These are phyloP conservation scores for Clupea harengus DNA, from an alignment of 2,113 vertebrate species.

Conservation along the genomic window DNA sequence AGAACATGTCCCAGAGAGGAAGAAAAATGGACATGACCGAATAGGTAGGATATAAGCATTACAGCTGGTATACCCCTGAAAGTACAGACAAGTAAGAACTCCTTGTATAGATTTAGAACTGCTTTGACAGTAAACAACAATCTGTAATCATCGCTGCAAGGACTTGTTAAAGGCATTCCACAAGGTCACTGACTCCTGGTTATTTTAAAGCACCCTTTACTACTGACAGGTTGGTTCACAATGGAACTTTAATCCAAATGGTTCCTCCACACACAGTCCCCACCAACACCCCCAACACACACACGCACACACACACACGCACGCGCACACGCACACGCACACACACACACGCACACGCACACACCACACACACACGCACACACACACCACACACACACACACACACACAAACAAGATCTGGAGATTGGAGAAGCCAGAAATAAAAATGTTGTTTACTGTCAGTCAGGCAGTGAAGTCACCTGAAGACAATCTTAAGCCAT, in stretches of 20 bases:
- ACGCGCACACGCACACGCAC: no score
- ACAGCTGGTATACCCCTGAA: background rate
- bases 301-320: no score
- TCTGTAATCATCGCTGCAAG: background rate
- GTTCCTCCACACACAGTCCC: background rate
- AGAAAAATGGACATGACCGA: background rate
- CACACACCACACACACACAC: no score
- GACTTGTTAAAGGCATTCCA: background rate
- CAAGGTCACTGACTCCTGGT: background rate
- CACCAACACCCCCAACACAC: constrained; percentile 5
- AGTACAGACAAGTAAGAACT: background rate
- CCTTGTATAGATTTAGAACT: background rate
- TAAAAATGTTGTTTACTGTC: background rate
- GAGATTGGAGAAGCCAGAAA: background rate
- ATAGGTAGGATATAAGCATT: background rate
- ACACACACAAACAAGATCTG: constrained; percentile 5
- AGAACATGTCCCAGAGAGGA: background rate
- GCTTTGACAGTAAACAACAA: background rate
- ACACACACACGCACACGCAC: no score
- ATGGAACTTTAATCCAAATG: constrained; percentile 6
- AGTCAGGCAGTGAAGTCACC: background rate
- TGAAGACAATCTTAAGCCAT: constrained; percentile 9
- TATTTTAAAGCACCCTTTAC: background rate
- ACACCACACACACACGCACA: no score
- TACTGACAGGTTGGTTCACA: background rate